phyloP scores from a whole-genome alignment of 2,113 vertebrate genomes.

The Riparia riparia region DNA sequence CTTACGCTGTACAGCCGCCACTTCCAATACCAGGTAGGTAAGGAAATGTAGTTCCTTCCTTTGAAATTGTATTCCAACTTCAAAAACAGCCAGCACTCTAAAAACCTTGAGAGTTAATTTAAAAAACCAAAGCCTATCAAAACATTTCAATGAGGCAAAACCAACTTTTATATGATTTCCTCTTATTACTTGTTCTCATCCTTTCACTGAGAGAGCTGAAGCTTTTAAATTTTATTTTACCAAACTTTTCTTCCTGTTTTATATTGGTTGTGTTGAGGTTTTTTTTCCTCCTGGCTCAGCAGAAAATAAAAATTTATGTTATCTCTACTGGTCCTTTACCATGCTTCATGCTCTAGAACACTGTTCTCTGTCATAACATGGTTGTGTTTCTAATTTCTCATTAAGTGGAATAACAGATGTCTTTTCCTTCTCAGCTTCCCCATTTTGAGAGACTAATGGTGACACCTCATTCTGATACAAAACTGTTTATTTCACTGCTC shows the following conservation, averaged over 20 bases:
- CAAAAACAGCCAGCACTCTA: not conserved
- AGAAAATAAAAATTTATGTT: not conserved
- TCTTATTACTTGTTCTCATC: not conserved
- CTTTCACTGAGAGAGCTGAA: not conserved
- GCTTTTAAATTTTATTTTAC: not conserved
- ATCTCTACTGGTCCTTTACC: not conserved
- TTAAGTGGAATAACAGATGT: not conserved
- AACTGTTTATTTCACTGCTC: not conserved
- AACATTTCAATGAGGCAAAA: not conserved
- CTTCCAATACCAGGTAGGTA: constrained; percentile 88
- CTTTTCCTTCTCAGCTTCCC: not conserved
- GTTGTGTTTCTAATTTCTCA: not conserved
- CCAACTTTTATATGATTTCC: not conserved
- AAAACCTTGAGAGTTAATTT: not conserved
- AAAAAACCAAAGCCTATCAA: not conserved
- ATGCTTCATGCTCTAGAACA: not conserved
- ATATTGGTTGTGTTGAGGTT: not conserved
- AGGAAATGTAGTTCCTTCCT: not conserved
- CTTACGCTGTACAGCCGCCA: constrained; percentile 87
- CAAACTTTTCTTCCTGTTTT: not conserved
- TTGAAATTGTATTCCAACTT: not conserved
- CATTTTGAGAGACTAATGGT: not conserved
- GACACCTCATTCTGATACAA: not conserved
- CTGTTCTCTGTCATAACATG: not conserved
- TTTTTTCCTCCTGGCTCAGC: not conserved